Conservation (phyloP, 1,140 invertebrate genomes). For the Bombus affinis region DNA sequence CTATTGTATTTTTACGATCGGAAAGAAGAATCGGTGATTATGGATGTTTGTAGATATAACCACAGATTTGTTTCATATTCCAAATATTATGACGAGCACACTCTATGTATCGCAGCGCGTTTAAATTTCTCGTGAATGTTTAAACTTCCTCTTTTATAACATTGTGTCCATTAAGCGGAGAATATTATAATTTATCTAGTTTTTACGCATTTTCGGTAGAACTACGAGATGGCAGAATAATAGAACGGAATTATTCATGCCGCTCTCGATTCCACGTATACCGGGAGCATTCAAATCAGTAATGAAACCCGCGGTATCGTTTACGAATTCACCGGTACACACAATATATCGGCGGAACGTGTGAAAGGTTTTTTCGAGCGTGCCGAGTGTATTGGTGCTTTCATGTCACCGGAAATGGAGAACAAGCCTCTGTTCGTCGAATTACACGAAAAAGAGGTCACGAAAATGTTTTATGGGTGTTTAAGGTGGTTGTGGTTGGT, state of each 20-base stretch:
- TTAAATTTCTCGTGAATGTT: too few relatives aligned
- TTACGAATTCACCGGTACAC: conserved; percentile 27
- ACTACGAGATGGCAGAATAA: neutral
- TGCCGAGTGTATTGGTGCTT: conserved; percentile 44
- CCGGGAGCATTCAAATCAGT: conserved; percentile 17
- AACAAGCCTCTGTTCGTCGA: conserved; percentile 57
- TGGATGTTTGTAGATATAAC: too few relatives aligned
- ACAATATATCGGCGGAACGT: conserved; percentile 6
- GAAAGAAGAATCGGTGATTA: too few relatives aligned
- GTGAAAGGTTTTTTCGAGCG: conserved; percentile 43
- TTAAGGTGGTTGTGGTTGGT: conserved; percentile 69
- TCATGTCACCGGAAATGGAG: conserved; percentile 61
- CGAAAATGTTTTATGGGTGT: conserved; percentile 71
- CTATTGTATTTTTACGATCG: neutral
- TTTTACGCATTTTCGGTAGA: neutral
- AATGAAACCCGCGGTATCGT: conserved; percentile 29
- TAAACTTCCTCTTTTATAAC: neutral
- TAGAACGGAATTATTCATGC: conserved; percentile 33
- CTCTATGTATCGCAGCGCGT: too few relatives aligned
- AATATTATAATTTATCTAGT: neutral
- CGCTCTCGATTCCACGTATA: conserved; percentile 1
- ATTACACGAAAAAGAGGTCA: conserved; percentile 64
- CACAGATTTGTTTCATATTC: too few relatives aligned
- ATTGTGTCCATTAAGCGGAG: too few relatives aligned
- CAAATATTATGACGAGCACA: too few relatives aligned